These are phyloP conservation scores for Allygus modestus DNA, from an alignment of 2,888 invertebrate species.

Conservation along the genomic window DNA sequence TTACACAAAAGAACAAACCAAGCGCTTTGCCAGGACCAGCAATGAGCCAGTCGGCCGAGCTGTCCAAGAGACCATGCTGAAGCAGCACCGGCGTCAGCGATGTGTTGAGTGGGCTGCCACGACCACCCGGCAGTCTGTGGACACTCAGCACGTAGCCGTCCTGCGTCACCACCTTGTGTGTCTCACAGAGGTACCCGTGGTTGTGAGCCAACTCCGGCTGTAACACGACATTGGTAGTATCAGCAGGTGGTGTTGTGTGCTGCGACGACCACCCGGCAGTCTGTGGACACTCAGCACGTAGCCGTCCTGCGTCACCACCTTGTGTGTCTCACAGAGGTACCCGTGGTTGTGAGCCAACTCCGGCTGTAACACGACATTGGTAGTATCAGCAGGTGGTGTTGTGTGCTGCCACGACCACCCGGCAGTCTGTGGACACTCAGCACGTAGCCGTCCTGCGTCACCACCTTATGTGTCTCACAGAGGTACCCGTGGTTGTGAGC, in stretches of 20 bases:
- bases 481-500: conserved; percentile 77
- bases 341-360: conserved; percentile 76
- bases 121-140: conserved; percentile 79
- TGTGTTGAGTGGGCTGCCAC: conserved; percentile 70
- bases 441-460: conserved; percentile 80
- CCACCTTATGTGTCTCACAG: conserved; percentile 75
- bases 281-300: conserved; percentile 81
- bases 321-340: conserved; percentile 77
- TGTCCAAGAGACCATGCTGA: conserved; percentile 81
- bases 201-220: conserved; percentile 77
- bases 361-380: conserved; percentile 73
- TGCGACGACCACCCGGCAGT: conserved; percentile 77
- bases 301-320: conserved; percentile 78
- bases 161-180: conserved; percentile 77
- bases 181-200: conserved; percentile 77
- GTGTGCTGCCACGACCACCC: conserved; percentile 72
- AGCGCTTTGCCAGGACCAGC: conserved; percentile 82
- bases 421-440: conserved; percentile 81
- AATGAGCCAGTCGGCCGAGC: conserved; percentile 84
- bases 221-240: conserved; percentile 69
- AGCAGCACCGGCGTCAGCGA: conserved; percentile 75
- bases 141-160: conserved; percentile 81
- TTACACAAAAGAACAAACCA: too few relatives aligned
- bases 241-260: conserved; percentile 72
- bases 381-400: conserved; percentile 73